Evolutionary conservation across 2,888 invertebrate species (phyloP).

Genomic region (Creontiades dilutus): DNA sequence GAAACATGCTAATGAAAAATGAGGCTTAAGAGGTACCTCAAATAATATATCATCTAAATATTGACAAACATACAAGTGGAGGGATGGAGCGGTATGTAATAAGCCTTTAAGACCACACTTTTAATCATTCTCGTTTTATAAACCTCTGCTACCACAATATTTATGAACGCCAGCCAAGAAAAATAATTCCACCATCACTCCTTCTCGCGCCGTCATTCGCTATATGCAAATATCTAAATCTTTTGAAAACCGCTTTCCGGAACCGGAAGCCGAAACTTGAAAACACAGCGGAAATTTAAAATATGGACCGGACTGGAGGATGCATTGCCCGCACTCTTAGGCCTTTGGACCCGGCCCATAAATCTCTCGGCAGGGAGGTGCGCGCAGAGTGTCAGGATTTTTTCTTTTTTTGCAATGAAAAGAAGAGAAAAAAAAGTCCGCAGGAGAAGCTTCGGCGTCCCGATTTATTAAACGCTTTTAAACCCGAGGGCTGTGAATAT

Average conservation of each 20-base stretch:
- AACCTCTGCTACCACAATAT: not conserved
- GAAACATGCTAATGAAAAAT: no score
- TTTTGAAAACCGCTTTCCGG: conserved; percentile 27
- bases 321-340: conserved; percentile 13
- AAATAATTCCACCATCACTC: not conserved
- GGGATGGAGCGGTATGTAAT: no score
- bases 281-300: conserved; percentile 30
- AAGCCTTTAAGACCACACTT: no score
- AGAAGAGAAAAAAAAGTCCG: not conserved
- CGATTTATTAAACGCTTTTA: not conserved
- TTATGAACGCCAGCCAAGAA: not conserved
- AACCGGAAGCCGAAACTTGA: conserved; percentile 20
- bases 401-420: not conserved
- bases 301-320: conserved; percentile 23
- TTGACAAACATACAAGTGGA: no score
- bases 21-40: no score
- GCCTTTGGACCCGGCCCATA: not conserved
- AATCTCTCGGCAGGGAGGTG: not conserved
- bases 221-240: conserved; percentile 18
- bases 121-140: no score
- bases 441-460: not conserved
- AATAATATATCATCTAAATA: no score
- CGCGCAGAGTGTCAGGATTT: not conserved
- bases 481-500: not conserved
- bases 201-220: not conserved